These are phyloP conservation scores for Natrix natrix DNA, from an alignment of 2,797 vertebrate species.

Conservation along the genomic window DNA sequence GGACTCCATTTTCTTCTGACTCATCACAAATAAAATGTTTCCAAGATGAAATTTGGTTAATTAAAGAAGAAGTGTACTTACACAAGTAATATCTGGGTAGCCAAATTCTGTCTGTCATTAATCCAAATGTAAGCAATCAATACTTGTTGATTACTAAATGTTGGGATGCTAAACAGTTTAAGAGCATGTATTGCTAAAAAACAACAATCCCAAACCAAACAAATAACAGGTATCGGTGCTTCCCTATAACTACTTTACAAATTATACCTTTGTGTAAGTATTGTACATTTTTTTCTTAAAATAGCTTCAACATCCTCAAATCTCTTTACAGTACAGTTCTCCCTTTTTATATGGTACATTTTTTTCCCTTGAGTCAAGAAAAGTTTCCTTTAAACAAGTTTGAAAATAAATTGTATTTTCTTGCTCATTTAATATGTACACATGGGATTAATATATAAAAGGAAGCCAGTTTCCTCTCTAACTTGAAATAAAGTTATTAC, in stretches of 20 bases:
- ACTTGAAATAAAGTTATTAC: neutral
- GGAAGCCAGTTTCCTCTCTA: conserved; percentile 11
- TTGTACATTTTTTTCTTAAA: neutral
- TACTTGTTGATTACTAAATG: neutral
- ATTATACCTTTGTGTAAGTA: neutral
- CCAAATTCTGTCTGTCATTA: neutral
- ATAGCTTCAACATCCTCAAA: neutral
- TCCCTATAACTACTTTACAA: neutral
- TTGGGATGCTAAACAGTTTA: neutral
- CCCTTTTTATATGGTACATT: neutral
- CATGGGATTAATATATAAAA: neutral
- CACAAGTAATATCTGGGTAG: neutral
- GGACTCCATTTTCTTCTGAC: neutral
- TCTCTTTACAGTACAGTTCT: neutral
- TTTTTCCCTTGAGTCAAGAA: neutral
- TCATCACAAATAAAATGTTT: neutral
- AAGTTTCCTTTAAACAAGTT: neutral
- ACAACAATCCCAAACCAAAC: neutral
- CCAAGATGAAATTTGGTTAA: neutral
- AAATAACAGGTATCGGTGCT: neutral
- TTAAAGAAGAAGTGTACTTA: neutral
- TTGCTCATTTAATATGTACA: neutral
- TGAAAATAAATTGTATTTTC: neutral
- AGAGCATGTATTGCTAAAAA: neutral
- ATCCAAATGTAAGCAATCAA: neutral